A percentile compares a stretch with the other conserved stretches of the same genome.
Conservation (phyloP, 2,113 vertebrate species). For the Lophochroa leadbeateri region DNA sequence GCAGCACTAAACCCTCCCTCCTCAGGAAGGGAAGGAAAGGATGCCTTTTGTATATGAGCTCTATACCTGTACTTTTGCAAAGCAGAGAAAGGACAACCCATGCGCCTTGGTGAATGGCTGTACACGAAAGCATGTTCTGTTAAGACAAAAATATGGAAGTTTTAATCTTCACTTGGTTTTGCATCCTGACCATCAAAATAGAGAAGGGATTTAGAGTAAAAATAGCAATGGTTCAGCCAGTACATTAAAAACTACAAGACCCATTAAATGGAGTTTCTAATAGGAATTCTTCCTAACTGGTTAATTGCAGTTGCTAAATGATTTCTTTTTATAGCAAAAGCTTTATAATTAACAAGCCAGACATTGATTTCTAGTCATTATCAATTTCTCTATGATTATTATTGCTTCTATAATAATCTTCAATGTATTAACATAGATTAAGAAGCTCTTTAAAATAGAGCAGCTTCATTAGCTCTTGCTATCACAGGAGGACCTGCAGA, state of each 20-base stretch:
- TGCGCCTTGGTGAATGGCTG: not conserved
- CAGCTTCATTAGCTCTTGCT: conserved; percentile 68
- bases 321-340: conserved; percentile 77
- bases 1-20: not conserved
- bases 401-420: conserved; percentile 74
- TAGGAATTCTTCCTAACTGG: conserved; percentile 66
- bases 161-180: not conserved
- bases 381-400: conserved; percentile 76
- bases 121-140: not conserved
- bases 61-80: not conserved
- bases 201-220: not conserved
- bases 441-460: conserved; percentile 67
- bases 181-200: not conserved
- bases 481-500: conserved; percentile 49
- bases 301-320: conserved; percentile 72
- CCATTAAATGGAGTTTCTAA: conserved; percentile 61
- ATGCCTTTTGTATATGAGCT: rapidly evolving
- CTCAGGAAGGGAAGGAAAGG: not conserved
- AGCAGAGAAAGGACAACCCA: not conserved
- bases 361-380: conserved; percentile 76
- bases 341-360: conserved; percentile 76
- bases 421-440: conserved; percentile 74
- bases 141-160: not conserved
- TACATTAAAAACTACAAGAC: conserved; percentile 37
- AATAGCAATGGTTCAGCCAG: conserved; percentile 19